Evolutionary conservation across 2,113 vertebrate species (phyloP), one percentile per base, ranked within the genome.

Genomic region (Pongo pygmaeus): DNA sequence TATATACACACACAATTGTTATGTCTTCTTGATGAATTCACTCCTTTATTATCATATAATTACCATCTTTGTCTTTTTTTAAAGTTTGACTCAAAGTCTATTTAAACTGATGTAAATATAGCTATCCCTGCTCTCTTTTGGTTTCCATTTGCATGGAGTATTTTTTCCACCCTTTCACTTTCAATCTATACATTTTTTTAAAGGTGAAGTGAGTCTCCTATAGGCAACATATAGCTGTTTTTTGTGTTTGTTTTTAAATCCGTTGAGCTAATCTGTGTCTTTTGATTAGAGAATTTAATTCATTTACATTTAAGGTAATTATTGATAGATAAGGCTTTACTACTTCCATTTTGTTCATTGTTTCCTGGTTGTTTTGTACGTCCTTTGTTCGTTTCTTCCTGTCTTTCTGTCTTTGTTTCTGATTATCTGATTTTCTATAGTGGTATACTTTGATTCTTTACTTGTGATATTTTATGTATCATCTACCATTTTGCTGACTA

Each of bases 401-500:
- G 59, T 48, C 30, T 35, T 23, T 16, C 55, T 35, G 46, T 52
- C 61, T 30, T 43, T 14, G 16, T 69, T 48, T 25, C 22, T 30
- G 32, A 50, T 3, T 38, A 2, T 35, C 30, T 80, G 89, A 8
- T 30, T 67, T 80, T 13, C 75, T 69, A 22, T 40, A 35, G 43
- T 32, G n/a, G 16, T 22, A 2, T 22, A 7, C 35, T 23, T 79
- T 2, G 17, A 81, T 52, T 18, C 16, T 48, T 30, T 59, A 13
- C n/a, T 52, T 35, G 12, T 2, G 23, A 12, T 1, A 6, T 84
- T 27, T 72, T 7, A 6, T 17, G 1, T 23, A 10, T 35, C 3
- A 23, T 32, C 55, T 10, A 4, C 17, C 64, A 5, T n/a, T 5
- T 20, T 2, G 1, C 32, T 1, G 5, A 52, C 59, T 0, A 3